phyloP scores from a whole-genome alignment of 2,888 invertebrate species.

The Eledona agricola region DNA sequence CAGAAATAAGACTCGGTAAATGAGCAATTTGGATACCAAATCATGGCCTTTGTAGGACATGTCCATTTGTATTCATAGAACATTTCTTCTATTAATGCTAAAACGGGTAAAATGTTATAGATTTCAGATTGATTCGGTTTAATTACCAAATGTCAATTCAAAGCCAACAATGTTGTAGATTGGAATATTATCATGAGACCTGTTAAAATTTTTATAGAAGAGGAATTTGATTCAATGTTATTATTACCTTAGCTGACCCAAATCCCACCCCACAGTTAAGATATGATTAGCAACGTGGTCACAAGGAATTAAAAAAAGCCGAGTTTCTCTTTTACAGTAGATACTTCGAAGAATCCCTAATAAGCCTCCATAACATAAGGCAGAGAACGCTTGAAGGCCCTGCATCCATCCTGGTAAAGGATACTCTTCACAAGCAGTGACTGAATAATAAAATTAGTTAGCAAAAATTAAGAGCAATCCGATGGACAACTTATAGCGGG shows the following conservation, averaged over 20 bases:
- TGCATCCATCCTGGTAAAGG: conserved; percentile 1
- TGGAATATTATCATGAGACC: too few species aligned
- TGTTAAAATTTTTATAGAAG: too few species aligned
- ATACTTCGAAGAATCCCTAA: not conserved
- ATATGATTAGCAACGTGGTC: not conserved
- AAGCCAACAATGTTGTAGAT: not conserved
- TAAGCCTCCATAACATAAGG: not conserved
- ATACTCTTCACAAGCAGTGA: conserved; percentile 1
- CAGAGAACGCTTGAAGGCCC: not conserved
- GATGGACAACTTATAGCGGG: conserved; percentile 76
- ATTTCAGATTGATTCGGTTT: too few species aligned
- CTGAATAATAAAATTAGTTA: not conserved
- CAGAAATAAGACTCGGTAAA: too few species aligned
- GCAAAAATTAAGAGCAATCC: not conserved
- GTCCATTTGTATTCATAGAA: not conserved
- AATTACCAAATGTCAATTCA: too few species aligned
- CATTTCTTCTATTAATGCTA: not conserved
- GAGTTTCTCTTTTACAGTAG: not conserved
- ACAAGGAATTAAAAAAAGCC: not conserved
- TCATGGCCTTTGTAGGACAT: too few species aligned
- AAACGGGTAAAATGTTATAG: conserved; percentile 2
- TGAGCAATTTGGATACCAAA: too few species aligned
- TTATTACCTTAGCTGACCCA: not conserved
- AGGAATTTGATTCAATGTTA: not conserved
- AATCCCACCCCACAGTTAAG: not conserved